phyloP scores from a whole-genome alignment of 2,797 vertebrate genomes.

The Falco peregrinus region DNA sequence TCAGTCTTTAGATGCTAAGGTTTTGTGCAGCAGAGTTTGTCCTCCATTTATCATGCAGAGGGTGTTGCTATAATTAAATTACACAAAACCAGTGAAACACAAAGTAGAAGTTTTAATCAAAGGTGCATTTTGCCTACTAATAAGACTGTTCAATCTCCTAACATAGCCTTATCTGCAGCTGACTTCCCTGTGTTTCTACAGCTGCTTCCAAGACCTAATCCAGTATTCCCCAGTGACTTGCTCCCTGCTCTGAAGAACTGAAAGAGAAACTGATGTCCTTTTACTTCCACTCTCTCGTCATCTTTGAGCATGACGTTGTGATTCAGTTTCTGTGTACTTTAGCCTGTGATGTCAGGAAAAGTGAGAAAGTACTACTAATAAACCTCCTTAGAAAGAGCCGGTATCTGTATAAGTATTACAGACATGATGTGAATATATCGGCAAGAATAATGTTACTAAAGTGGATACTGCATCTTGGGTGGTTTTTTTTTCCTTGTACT shows the following conservation, averaged over 20 bases:
- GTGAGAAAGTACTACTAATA: not conserved
- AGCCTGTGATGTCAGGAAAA: not conserved
- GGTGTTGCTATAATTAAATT: not conserved
- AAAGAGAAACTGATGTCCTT: not conserved
- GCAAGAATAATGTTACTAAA: not conserved
- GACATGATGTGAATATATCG: fast-evolving
- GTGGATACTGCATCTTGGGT: not conserved
- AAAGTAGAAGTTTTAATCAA: not conserved
- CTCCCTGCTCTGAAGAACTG: not conserved
- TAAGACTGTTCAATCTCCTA: not conserved
- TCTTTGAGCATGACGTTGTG: not conserved
- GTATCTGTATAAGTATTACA: not conserved
- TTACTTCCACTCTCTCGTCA: fast-evolving
- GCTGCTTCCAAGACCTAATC: not conserved
- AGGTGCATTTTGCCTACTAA: not conserved
- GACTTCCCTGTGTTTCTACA: not conserved
- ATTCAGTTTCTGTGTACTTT: not conserved
- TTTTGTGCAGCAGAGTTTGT: not conserved
- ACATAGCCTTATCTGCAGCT: not conserved
- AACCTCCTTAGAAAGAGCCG: not conserved
- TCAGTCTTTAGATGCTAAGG: not conserved
- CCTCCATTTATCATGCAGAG: not conserved
- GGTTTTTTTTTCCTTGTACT: not conserved
- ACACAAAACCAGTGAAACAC: not conserved
- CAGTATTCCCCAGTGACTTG: not conserved